phyloP scores from a whole-genome alignment of 2,888 invertebrate genomes.

The Endotricha flammealis region DNA sequence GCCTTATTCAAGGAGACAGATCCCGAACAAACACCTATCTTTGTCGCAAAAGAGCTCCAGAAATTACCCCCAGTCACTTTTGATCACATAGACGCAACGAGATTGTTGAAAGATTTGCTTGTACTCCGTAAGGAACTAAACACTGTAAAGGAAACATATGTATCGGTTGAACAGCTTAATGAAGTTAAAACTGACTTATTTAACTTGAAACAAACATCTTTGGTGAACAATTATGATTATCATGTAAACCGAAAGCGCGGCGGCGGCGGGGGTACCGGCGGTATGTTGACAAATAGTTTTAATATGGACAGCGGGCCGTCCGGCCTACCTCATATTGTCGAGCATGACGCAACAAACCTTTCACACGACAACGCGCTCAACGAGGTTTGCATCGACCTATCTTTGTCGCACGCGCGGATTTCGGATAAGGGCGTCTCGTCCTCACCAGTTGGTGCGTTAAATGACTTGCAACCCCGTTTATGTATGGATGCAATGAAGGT shows the following conservation, averaged over 20 bases:
- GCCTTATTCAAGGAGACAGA: neutral
- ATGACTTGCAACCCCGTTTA: too few relatives aligned
- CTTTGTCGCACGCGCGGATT: too few relatives aligned
- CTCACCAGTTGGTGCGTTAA: too few relatives aligned
- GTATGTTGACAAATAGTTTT: neutral
- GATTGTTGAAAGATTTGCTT: neutral
- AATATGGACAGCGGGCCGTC: too few relatives aligned
- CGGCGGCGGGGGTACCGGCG: too few relatives aligned
- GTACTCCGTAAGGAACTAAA: neutral
- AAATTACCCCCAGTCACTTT: constrained; percentile 10
- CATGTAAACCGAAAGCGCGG: neutral
- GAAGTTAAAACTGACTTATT: neutral
- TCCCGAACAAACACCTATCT: constrained; percentile 1
- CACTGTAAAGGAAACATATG: neutral
- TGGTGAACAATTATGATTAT: neutral
- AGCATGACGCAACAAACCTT: too few relatives aligned
- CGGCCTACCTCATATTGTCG: too few relatives aligned
- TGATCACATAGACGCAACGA: constrained; percentile 7
- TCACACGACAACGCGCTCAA: too few relatives aligned
- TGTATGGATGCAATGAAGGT: too few relatives aligned
- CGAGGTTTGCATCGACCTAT: too few relatives aligned
- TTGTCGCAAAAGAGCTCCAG: constrained; percentile 3
- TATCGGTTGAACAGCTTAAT: neutral
- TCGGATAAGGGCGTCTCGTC: too few relatives aligned
- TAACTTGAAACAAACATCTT: neutral